phyloP scores from a whole-genome alignment of 2,113 vertebrate genomes.

The Sardina pilchardus region DNA sequence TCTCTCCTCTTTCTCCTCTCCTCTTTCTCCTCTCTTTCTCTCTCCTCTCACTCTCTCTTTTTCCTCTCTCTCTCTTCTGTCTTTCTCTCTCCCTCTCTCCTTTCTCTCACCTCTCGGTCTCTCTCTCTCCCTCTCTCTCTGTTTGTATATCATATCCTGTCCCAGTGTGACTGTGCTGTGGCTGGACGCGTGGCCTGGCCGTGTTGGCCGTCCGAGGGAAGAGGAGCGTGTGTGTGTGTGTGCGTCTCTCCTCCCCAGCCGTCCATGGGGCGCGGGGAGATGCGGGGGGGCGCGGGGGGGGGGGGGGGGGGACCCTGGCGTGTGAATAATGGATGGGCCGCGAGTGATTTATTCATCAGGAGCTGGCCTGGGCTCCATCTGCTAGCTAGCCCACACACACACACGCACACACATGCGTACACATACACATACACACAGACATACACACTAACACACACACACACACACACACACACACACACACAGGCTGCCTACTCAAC shows the following conservation, averaged over 20 bases:
- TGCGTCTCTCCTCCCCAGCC: background rate
- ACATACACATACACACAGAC: background rate
- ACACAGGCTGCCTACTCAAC: background rate
- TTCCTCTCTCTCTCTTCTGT: background rate
- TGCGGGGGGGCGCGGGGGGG: no score
- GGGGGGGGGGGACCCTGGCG: slow-evolving; percentile 12
- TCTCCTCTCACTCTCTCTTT: background rate
- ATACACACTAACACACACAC: background rate
- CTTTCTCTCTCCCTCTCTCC: background rate
- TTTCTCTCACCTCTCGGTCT: background rate
- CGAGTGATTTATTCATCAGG: slow-evolving; percentile 73
- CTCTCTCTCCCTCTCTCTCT: background rate
- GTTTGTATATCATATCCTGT: background rate
- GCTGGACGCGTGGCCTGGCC: background rate
- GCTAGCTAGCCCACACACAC: slow-evolving; percentile 28
- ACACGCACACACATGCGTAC: no score
- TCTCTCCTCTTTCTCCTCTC: no score
- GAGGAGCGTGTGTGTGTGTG: background rate
- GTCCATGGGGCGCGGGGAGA: background rate
- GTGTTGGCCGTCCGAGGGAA: background rate
- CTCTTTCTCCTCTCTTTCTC: background rate
- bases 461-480: background rate
- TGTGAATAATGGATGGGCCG: slow-evolving; percentile 73
- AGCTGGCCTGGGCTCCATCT: slow-evolving; percentile 57
- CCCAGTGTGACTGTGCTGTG: background rate